Base-by-base conservation (phyloP, 2,888 invertebrate species). In the Parnassius mnemosyne region DNA sequence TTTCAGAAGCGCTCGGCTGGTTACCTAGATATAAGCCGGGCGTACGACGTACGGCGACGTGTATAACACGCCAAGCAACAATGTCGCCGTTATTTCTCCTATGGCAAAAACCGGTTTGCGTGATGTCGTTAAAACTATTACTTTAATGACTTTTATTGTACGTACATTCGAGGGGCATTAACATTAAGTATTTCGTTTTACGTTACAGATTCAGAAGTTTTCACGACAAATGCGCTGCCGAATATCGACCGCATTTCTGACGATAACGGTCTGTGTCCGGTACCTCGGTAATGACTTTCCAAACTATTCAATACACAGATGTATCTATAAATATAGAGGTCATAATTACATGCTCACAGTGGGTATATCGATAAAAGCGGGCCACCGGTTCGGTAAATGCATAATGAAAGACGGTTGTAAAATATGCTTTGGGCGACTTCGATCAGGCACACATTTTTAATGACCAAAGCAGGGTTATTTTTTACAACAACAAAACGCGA, bases 101-200 rank as follows among this genome's bases (percentile, higher is more conserved):
- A 77, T 77, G 71, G 74, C 71, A 77, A 73, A 78, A 81, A 82
- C 73, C 77, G 78, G 79, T 79, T 89, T 72, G 89, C 89, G 88
- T 89, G 89, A 83, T 80, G 77, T 78, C 76, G 78, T 74, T 71
- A 71, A 68, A 74, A 81, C 85, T 86, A 87, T 89, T 87, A 87
- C 87, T 89, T 89, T 89, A 89, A 89, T 89, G 88, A 88, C 84
- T 84, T 87, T 84, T 80, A 80, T 81, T 80, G 81, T 84, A 64
- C 53, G 65, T 64, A 79, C 11, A 10, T 71, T 76, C 69, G 75
- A 75, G 81, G 82, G 78, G 82, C 80, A 82, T 81, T 85, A 79
- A 72, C 75, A 74, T 79, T 80, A 77, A 67, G 73, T 77, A 70
- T 73, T 77, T 77, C 68, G 67, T 70, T 73, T 68, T 60, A 66